Evolutionary conservation across 1,140 invertebrate genomes (phyloP).

Genomic region (Riptortus pedestris): DNA sequence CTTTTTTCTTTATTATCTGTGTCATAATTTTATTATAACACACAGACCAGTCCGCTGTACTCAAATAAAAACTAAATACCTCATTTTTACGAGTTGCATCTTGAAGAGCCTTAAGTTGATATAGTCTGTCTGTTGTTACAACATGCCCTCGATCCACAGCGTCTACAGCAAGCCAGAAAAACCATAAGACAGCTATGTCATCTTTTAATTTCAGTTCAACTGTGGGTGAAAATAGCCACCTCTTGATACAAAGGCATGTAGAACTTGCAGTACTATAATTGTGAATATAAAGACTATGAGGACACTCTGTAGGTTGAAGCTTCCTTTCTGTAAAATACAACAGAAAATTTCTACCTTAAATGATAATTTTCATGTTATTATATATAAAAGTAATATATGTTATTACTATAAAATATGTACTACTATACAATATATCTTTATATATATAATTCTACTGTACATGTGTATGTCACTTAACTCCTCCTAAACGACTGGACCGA

Average conservation of each 20-base stretch:
- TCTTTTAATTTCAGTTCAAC: conserved; percentile 57
- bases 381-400: no score
- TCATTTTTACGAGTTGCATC: conserved; percentile 77
- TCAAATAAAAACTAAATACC: conserved; percentile 39
- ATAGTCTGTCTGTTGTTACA: conserved; percentile 75
- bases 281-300: conserved; percentile 95
- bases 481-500: no score
- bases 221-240: conserved; percentile 83
- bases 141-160: conserved; percentile 90
- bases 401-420: no score
- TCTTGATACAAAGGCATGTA: conserved; percentile 84
- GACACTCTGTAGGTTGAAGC: conserved; percentile 84
- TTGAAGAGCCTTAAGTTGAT: conserved; percentile 89
- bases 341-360: neutral
- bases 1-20: no score
- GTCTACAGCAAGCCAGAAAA: conserved; percentile 80
- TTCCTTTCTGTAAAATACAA: conserved; percentile 66
- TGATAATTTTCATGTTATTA: no score
- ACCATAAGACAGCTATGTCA: conserved; percentile 55
- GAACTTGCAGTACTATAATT: conserved; percentile 98
- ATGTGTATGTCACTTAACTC: no score
- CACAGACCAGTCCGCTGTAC: no score
- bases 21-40: no score
- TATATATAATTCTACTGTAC: no score
- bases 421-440: no score